phyloP scores from a whole-genome alignment of 92 coral and sea anemone genomes.

The Virgularia gustaviana region DNA sequence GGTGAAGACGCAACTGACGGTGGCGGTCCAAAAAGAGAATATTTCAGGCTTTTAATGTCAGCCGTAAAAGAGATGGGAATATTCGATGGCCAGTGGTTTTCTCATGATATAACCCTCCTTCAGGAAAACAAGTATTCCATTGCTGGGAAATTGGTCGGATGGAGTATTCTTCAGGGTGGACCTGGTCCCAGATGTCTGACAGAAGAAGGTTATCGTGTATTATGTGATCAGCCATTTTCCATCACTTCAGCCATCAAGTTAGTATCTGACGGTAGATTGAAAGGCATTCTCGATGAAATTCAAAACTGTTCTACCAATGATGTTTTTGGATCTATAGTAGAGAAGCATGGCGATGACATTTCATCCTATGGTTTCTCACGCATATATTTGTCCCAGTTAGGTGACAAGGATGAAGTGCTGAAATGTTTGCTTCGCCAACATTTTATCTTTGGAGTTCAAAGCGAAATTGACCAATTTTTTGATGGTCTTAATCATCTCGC shows the following conservation, averaged over 20 bases:
- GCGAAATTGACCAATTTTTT: constrained; percentile 41
- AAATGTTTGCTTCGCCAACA: constrained; percentile 36
- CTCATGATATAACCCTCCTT: constrained; percentile 47
- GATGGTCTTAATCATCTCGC: constrained; percentile 38
- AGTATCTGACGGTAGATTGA: constrained; percentile 29
- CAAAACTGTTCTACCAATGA: neutral
- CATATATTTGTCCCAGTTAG: neutral
- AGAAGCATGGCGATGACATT: constrained; percentile 8
- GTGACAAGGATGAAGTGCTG: constrained; percentile 35
- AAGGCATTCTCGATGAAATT: neutral
- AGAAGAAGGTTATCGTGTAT: constrained; percentile 38
- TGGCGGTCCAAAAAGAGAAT: constrained; percentile 62
- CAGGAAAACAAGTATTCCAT: constrained; percentile 30
- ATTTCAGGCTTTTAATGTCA: constrained; percentile 54
- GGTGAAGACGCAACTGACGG: constrained; percentile 59
- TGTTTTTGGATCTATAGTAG: neutral
- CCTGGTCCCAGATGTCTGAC: constrained; percentile 49
- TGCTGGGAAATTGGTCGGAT: constrained; percentile 53
- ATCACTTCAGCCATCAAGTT: constrained; percentile 25
- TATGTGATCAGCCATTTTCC: constrained; percentile 20
- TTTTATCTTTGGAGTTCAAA: constrained; percentile 45
- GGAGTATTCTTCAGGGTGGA: constrained; percentile 60
- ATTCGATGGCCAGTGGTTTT: constrained; percentile 49
- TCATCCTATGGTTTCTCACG: neutral
- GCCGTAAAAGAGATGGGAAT: constrained; percentile 26